A percentile compares a stretch with the other conserved stretches of the same genome.
Conservation (phyloP, 2,797 vertebrate species). For the Odontamblyopus lacepedii region DNA sequence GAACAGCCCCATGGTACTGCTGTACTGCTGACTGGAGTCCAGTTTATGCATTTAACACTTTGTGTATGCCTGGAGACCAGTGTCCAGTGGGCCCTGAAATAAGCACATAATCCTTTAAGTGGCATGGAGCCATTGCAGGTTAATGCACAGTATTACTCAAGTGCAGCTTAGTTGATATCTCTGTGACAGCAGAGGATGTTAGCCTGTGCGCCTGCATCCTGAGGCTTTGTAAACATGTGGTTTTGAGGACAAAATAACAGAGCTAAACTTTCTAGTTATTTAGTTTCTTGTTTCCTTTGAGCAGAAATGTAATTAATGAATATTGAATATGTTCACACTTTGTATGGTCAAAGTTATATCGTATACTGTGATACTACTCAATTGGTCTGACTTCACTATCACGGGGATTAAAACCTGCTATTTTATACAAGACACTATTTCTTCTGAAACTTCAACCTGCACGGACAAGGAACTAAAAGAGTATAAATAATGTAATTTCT, state of each 20-base stretch:
- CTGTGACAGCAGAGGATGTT: conserved; percentile 45
- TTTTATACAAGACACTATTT: conserved; percentile 4
- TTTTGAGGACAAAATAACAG: conserved; percentile 4
- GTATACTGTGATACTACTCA: not conserved
- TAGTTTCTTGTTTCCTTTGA: conserved; percentile 3
- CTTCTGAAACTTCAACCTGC: conserved; percentile 13
- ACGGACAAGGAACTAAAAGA: not conserved
- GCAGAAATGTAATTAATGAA: not conserved
- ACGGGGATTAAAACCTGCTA: not conserved
- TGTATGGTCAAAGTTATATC: not conserved
- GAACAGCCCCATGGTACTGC: conserved; percentile 31
- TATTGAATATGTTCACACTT: not conserved
- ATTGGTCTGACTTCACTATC: not conserved
- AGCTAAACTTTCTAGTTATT: not conserved
- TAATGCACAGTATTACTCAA: conserved; percentile 66
- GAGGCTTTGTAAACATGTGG: conserved; percentile 27
- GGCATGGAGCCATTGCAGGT: conserved; percentile 51
- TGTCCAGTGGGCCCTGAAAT: conserved; percentile 59
- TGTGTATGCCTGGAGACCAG: conserved; percentile 64
- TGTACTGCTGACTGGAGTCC: conserved; percentile 58
- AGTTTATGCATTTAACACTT: conserved; percentile 71
- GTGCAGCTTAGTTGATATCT: conserved; percentile 57
- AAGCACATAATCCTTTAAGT: conserved; percentile 75
- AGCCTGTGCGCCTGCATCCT: conserved; percentile 35
- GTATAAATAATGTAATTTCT: conserved; percentile 22